phyloP scores from a whole-genome alignment of 1,140 invertebrate genomes.

The Triops longicaudatus region DNA sequence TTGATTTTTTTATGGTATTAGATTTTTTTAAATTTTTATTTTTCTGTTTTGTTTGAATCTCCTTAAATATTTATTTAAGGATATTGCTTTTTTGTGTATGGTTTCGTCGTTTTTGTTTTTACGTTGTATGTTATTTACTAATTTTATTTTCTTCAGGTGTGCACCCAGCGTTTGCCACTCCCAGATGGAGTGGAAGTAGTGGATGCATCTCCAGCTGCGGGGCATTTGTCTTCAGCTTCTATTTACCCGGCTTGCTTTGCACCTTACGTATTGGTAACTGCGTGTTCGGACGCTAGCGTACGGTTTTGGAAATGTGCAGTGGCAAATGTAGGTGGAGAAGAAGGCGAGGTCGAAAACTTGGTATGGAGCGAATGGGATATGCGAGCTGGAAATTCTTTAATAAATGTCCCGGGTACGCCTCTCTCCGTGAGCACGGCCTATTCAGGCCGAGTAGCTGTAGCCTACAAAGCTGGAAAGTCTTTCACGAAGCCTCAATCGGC shows the following conservation, averaged over 20 bases:
- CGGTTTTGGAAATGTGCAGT: constrained; percentile 74
- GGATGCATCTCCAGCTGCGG: constrained; percentile 84
- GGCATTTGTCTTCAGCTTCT: constrained; percentile 85
- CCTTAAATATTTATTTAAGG: too few species aligned
- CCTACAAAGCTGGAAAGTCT: constrained; percentile 79
- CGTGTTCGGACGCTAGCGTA: constrained; percentile 77
- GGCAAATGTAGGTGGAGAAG: constrained; percentile 41
- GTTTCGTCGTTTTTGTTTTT: too few species aligned
- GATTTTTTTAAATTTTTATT: too few species aligned
- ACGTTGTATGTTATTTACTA: background rate
- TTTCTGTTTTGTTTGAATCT: too few species aligned
- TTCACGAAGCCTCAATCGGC: constrained; percentile 59
- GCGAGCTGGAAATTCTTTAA: constrained; percentile 34
- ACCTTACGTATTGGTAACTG: constrained; percentile 89
- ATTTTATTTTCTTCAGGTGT: constrained; percentile 46
- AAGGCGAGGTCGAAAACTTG: constrained; percentile 37
- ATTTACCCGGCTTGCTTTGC: constrained; percentile 97
- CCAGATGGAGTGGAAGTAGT: constrained; percentile 85
- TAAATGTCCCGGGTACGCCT: constrained; percentile 41
- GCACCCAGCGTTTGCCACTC: constrained; percentile 71
- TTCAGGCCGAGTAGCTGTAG: constrained; percentile 90
- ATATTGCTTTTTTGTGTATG: too few species aligned
- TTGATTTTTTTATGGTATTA: too few species aligned
- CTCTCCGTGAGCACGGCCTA: constrained; percentile 94
- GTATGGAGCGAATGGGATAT: constrained; percentile 84